A percentile compares a stretch with the other conserved stretches of the same genome.
These are phyloP conservation scores for Hirudo medicinalis DNA, from an alignment of 1,140 invertebrate genomes.

Conservation along the genomic window DNA sequence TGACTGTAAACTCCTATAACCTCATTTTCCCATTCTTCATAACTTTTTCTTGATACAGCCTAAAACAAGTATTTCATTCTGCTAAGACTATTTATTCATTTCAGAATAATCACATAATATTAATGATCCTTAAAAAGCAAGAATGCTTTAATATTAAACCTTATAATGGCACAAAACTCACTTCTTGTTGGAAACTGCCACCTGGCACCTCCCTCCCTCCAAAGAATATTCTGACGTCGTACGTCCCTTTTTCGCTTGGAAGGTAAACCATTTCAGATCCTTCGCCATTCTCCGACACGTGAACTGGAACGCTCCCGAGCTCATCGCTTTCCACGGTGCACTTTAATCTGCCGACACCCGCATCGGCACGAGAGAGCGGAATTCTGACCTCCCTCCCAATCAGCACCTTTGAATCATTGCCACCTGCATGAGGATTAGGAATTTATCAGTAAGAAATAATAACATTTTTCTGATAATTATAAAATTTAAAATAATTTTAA, in stretches of 20 bases:
- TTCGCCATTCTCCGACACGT: not conserved
- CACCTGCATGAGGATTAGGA: too few relatives aligned
- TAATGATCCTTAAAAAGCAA: too few relatives aligned
- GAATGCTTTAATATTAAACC: too few relatives aligned
- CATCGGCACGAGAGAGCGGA: not conserved
- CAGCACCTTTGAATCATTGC: not conserved
- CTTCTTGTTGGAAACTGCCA: conserved; percentile 50
- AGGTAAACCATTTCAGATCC: conserved; percentile 44
- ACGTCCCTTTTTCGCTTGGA: conserved; percentile 61
- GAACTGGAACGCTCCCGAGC: not conserved
- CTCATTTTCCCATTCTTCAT: too few relatives aligned
- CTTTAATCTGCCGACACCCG: not conserved
- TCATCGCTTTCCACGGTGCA: not conserved
- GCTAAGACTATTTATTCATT: too few relatives aligned
- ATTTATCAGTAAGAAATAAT: too few relatives aligned
- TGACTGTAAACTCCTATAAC: too few relatives aligned
- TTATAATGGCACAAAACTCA: not conserved
- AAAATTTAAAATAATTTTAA: too few relatives aligned
- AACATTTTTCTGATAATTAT: too few relatives aligned
- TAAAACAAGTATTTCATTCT: too few relatives aligned
- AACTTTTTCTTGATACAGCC: too few relatives aligned
- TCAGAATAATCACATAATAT: too few relatives aligned
- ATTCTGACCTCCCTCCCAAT: not conserved
- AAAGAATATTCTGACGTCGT: conserved; percentile 65
- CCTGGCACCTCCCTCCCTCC: conserved; percentile 65